Evolutionary conservation across 2,888 invertebrate genomes (phyloP), one percentile per base, ranked within the genome.

Genomic region (Thumatha senex): DNA sequence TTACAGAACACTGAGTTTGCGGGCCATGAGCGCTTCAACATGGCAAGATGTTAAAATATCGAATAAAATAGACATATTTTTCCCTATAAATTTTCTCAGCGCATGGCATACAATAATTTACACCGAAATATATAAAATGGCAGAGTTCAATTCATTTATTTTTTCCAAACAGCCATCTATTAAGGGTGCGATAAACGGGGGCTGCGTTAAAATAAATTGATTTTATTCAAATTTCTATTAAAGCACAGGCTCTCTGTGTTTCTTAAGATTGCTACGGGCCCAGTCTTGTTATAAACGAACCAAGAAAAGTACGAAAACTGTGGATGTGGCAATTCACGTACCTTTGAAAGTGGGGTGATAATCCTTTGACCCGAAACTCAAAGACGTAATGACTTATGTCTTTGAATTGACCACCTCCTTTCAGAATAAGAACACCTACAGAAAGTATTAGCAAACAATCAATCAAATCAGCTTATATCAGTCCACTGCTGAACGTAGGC

Each of bases 201-300:
- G 76, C 69, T 73, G 79, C 78, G 85, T 80, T 86, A 83, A 82
- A 87, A 88, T 89, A 88, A 90, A 90, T 90, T 89, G 89, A 89
- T 90, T 90, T 89, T 89, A 89, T 90, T 90, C 86, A 89, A 88
- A 89, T 89, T 89, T 87, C 82, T 86, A 86, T 88, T 85, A 87
- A 82, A 80, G 81, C 80, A 66, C 58, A 59, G 72, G 66, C 78
- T 72, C 77, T 76, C 83, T 80, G 74, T 86, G 86, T 87, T 86
- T 83, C 84, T 84, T 78, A 71, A 85, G 82, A 88, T 84, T 86
- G 84, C 83, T 80, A 78, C 75, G 78, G 72, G 74, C 73, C 67
- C 68, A 68, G 72, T 65, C 70, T 72, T 76, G 72, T 58, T 56
- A 38, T 18, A 63, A 60, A 45, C 56, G 57, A 58, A 56, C 46